Evolutionary conservation across 2,113 vertebrate genomes (phyloP), one percentile per base, ranked within the genome.

Genomic region (Anhinga rufa): DNA sequence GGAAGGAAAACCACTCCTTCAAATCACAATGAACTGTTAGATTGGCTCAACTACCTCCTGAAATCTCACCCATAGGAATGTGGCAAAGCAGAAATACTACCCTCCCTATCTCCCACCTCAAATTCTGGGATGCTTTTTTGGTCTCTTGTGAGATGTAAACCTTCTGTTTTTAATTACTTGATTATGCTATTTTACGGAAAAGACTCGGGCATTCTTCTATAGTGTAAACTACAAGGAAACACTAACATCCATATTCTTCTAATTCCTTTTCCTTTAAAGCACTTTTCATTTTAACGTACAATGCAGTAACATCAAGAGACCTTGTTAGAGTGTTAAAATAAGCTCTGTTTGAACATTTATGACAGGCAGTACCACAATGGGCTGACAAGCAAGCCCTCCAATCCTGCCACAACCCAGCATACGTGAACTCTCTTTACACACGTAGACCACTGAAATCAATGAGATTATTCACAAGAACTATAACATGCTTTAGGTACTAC

Each of bases 401-500:
- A 7, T 17, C 3, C 5, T 24, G 69, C 36, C 26, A 5, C 36
- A 26, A 4, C 17, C 34, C 15, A 21, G 44, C 49, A 28, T 0
- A 46, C 44, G 1, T 2, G 25, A 4, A 9, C 38, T 42, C 60
- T 14, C 49, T 5, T 18, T 2, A 10, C 28, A 49, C 21, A 16
- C 14, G 34, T 2, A 55, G n/a, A 28, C 7, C 10, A 28, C 75
- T 26, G 12, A 42, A 11, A 40, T 7, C 18, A 58, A 13, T 10
- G 12, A 51, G 24, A 40, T 16, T 7, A 28, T 14, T 36, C 69
- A 49, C 25, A 7, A 0, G 2, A 71, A 28, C 44, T 4, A 19
- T 3, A 76, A 34, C 15, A 9, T 0, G 0, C 71, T 29, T 17
- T 2, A 9, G 11, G 24, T 10, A 2, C 1, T 13, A 26, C 0